Evolutionary conservation across 2,113 vertebrate genomes (phyloP).

Genomic region (Chaenocephalus aceratus): DNA sequence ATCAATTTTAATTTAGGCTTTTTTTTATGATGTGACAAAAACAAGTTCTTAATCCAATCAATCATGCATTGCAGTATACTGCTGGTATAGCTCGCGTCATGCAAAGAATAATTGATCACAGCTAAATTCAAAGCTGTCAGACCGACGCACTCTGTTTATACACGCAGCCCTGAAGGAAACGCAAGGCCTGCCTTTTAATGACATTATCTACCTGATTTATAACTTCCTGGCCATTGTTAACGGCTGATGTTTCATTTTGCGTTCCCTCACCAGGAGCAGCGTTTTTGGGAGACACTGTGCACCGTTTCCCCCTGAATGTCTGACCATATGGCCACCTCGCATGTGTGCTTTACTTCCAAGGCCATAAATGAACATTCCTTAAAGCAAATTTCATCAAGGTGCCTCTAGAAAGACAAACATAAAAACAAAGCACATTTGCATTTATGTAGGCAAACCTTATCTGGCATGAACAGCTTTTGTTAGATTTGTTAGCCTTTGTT

Average conservation of each 20-base stretch:
- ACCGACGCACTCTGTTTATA: slow-evolving; percentile 28
- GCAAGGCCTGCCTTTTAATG: slow-evolving; percentile 35
- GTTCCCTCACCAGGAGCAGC: slow-evolving; percentile 1
- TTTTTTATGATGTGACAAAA: slow-evolving; percentile 51
- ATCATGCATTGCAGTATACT: slow-evolving; percentile 51
- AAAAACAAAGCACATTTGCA: slow-evolving; percentile 42
- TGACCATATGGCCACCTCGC: slow-evolving; percentile 30
- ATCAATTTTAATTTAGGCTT: slow-evolving; percentile 59
- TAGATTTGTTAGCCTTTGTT: slow-evolving; percentile 30
- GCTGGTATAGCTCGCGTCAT: slow-evolving; percentile 42
- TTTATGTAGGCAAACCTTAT: slow-evolving; percentile 46
- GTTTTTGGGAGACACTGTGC: background rate
- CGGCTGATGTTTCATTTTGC: slow-evolving; percentile 6
- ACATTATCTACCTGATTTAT: slow-evolving; percentile 51
- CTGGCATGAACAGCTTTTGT: slow-evolving; percentile 37
- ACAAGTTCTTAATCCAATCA: slow-evolving; percentile 47
- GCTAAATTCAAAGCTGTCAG: slow-evolving; percentile 41
- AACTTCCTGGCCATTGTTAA: slow-evolving; percentile 4
- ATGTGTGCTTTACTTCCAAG: slow-evolving; percentile 37
- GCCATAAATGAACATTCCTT: slow-evolving; percentile 39
- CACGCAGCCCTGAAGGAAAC: slow-evolving; percentile 28
- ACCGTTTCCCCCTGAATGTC: slow-evolving; percentile 26
- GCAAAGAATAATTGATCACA: slow-evolving; percentile 59
- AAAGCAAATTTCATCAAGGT: slow-evolving; percentile 29
- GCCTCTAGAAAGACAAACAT: slow-evolving; percentile 36